Percentiles rank a stretch among this genome's conserved stretches.
These are phyloP conservation scores for Drosophila longiperda DNA, from an alignment of 2,888 invertebrate species.

Conservation along the genomic window DNA sequence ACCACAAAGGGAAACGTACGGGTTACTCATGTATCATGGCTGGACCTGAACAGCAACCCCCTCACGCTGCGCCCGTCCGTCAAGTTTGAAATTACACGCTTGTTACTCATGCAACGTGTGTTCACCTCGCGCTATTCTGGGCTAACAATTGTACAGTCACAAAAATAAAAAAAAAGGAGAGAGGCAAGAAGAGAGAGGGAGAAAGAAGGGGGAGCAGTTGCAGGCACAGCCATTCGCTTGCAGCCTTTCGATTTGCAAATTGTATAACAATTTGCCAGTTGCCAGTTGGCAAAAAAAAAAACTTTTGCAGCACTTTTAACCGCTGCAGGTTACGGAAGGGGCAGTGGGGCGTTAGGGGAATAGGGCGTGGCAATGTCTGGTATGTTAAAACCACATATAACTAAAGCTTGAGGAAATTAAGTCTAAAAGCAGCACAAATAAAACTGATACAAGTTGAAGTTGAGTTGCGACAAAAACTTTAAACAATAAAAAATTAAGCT, in stretches of 20 bases:
- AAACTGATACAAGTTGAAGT: background rate
- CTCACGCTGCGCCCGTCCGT: background rate
- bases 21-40: constrained; percentile 52
- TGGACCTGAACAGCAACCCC: background rate
- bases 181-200: background rate
- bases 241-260: constrained; percentile 68
- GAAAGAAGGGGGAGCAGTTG: background rate
- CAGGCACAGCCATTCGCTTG: constrained; percentile 36
- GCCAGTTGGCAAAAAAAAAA: constrained; percentile 26
- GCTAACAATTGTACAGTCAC: constrained; percentile 48
- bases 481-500: background rate
- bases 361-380: constrained; percentile 9
- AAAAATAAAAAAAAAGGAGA: constrained; percentile 1
- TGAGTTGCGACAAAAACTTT: background rate
- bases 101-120: constrained; percentile 73
- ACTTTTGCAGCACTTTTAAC: constrained; percentile 36
- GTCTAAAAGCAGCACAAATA: background rate
- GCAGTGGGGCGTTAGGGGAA: background rate
- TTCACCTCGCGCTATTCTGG: constrained; percentile 44
- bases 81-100: constrained; percentile 65
- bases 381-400: background rate
- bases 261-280: constrained; percentile 68
- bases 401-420: background rate
- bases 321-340: constrained; percentile 10
- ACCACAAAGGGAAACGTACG: constrained; percentile 44